These are phyloP conservation scores for Pionites leucogaster DNA, from an alignment of 2,113 vertebrate genomes.

Conservation along the genomic window DNA sequence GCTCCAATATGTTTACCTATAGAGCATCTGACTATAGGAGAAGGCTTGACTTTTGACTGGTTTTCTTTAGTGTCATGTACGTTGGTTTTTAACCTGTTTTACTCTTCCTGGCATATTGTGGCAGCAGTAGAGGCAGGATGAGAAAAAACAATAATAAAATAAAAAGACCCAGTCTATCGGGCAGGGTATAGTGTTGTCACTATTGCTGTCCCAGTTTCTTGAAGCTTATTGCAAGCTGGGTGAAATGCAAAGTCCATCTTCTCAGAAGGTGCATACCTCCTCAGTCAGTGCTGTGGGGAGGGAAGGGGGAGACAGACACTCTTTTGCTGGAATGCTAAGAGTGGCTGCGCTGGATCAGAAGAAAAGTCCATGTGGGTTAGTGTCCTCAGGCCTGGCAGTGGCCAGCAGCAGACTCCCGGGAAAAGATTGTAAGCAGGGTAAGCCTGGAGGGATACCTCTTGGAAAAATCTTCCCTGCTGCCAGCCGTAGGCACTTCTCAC, in stretches of 20 bases:
- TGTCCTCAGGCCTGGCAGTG: not conserved
- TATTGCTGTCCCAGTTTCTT: not conserved
- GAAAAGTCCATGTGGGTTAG: not conserved
- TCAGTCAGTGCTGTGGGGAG: not conserved
- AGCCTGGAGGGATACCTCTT: not conserved
- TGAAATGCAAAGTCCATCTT: not conserved
- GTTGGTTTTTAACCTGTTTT: not conserved
- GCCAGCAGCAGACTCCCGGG: not conserved
- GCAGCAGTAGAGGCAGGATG: not conserved
- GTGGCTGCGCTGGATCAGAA: not conserved
- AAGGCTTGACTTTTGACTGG: not conserved
- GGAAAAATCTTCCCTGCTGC: not conserved
- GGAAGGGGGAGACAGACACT: not conserved
- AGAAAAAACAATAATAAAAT: not conserved
- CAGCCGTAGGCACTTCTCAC: rapidly evolving
- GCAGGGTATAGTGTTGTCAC: not conserved
- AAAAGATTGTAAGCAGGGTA: not conserved
- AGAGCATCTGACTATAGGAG: not conserved
- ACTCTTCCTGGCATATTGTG: not conserved
- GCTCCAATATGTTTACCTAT: not conserved
- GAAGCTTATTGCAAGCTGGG: not conserved
- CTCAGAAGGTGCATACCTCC: not conserved
- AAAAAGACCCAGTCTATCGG: not conserved
- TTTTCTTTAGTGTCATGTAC: not conserved
- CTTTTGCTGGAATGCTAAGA: not conserved